Evolutionary conservation across 2,888 invertebrate genomes (phyloP).

Genomic region (Chrysopilus asiliformis): DNA sequence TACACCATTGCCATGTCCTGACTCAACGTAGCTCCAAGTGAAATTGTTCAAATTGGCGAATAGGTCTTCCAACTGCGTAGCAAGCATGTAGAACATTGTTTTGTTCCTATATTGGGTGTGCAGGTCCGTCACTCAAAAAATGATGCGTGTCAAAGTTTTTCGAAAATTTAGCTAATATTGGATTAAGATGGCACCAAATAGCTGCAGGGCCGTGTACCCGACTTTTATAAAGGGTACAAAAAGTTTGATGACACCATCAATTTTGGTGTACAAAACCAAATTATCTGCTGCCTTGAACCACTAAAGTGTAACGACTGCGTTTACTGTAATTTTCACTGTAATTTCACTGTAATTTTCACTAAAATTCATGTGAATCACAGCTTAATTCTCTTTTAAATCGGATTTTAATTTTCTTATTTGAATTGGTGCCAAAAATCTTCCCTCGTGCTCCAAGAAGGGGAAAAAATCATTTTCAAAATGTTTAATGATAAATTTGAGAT

Average conservation of each 20-base stretch:
- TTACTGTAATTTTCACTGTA: conserved; percentile 10
- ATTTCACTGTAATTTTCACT: conserved; percentile 7
- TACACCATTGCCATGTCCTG: conserved; percentile 8
- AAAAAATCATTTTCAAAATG: too few species aligned
- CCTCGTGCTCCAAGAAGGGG: background rate
- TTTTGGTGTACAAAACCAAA: too few species aligned
- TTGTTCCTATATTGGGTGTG: conserved; percentile 7
- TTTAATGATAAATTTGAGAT: too few species aligned
- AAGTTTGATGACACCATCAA: background rate
- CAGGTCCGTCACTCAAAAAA: conserved; percentile 7
- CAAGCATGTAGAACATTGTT: conserved; percentile 1
- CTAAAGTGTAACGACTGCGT: conserved; percentile 5
- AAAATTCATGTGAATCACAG: conserved; percentile 5
- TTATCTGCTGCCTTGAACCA: background rate
- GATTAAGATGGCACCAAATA: conserved; percentile 1
- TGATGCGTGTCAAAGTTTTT: background rate
- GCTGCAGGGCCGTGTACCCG: background rate
- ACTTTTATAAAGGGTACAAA: background rate
- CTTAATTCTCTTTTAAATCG: background rate
- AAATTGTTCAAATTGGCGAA: conserved; percentile 15
- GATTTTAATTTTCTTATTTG: background rate
- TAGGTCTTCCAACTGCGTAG: background rate
- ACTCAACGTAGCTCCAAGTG: conserved; percentile 5
- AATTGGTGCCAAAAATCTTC: background rate
- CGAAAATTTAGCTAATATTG: background rate